A percentile compares a stretch with the other conserved stretches of the same genome.
Conservation (phyloP, 1,140 invertebrate genomes). For the Drosophila teissieri region DNA sequence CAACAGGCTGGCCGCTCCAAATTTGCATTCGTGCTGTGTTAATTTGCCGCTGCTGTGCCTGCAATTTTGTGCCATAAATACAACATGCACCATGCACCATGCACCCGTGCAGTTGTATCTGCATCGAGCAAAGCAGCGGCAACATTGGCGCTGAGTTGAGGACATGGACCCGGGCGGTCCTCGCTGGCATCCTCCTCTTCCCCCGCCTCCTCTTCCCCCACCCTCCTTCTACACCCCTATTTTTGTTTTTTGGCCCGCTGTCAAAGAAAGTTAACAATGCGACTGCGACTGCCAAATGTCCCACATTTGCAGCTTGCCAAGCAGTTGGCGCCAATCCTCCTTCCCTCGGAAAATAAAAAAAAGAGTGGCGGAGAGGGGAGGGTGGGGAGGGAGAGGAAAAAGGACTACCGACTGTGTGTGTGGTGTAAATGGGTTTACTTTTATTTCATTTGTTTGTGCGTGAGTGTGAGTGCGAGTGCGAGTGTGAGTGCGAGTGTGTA, state of each 20-base stretch:
- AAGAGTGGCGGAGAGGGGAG: background rate
- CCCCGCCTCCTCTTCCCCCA: too few relatives aligned
- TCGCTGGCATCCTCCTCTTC: slow-evolving; percentile 14
- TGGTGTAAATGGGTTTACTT: slow-evolving; percentile 82
- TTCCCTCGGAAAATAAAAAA: background rate
- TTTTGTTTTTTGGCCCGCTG: slow-evolving; percentile 65
- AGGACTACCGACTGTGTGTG: slow-evolving; percentile 33
- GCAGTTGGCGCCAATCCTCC: slow-evolving; percentile 53
- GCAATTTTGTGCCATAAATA: slow-evolving; percentile 79
- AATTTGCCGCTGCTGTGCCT: slow-evolving; percentile 78
- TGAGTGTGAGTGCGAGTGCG: slow-evolving; percentile 15
- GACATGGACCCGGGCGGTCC: slow-evolving; percentile 59
- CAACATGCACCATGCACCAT: slow-evolving; percentile 24
- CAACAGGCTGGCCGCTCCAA: slow-evolving; percentile 61
- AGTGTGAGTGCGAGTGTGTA: slow-evolving; percentile 1
- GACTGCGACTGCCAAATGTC: slow-evolving; percentile 76
- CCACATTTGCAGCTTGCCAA: slow-evolving; percentile 76
- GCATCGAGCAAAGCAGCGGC: slow-evolving; percentile 17
- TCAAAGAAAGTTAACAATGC: slow-evolving; percentile 81
- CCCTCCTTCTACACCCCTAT: background rate
- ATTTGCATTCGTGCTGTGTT: slow-evolving; percentile 69
- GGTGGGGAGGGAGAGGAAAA: background rate
- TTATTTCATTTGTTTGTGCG: slow-evolving; percentile 78
- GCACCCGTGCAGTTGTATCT: slow-evolving; percentile 12
- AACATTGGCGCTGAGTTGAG: slow-evolving; percentile 40